Evolutionary conservation across 2,113 vertebrate species (phyloP).

Genomic region (Crypturellus undulatus): DNA sequence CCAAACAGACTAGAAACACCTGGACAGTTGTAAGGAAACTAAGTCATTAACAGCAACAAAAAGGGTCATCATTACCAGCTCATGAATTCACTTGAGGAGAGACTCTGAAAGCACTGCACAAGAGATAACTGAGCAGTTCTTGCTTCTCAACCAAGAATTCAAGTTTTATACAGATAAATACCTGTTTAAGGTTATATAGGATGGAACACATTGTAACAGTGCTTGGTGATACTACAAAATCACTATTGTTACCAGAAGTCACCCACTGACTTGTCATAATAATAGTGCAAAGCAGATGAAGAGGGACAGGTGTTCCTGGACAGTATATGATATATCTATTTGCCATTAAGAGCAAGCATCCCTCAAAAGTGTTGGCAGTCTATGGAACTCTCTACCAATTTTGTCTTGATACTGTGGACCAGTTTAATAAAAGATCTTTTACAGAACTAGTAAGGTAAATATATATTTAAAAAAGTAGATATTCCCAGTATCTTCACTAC

Average conservation of each 20-base stretch:
- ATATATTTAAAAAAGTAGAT: neutral
- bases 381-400: neutral
- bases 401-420: neutral
- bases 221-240: neutral
- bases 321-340: neutral
- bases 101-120: neutral
- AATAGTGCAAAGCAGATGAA: neutral
- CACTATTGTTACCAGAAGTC: neutral
- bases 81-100: fast-evolving
- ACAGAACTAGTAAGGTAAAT: neutral
- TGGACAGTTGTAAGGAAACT: neutral
- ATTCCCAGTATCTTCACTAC: neutral
- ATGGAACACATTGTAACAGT: neutral
- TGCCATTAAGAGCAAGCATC: neutral
- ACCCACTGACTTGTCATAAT: neutral
- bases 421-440: neutral
- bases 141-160: neutral
- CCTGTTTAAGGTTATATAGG: neutral
- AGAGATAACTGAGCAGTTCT: neutral
- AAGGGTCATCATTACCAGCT: neutral
- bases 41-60: neutral
- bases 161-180: neutral
- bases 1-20: neutral
- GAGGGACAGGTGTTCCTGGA: neutral
- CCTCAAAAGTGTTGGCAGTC: neutral